phyloP scores from a whole-genome alignment of 2,113 vertebrate species.

The Vidua macroura region DNA sequence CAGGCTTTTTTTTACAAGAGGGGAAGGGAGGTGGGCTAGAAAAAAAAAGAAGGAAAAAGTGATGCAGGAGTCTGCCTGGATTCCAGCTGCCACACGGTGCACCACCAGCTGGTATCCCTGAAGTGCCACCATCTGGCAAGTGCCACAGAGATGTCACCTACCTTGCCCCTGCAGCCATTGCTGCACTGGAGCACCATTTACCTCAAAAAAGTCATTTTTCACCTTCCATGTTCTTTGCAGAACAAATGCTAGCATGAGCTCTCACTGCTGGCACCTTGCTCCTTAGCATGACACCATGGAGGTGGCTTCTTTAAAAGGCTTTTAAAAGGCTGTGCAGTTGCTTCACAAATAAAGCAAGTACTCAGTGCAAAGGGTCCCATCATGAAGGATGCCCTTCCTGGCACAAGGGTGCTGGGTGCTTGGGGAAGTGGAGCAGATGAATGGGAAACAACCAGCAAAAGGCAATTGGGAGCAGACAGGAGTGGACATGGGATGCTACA shows the following conservation, averaged over 20 bases:
- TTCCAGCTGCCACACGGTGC: neutral
- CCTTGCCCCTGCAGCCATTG: neutral
- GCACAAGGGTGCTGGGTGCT: neutral
- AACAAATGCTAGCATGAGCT: neutral
- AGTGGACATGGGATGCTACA: neutral
- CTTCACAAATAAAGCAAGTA: neutral
- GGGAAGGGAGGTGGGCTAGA: fast-evolving
- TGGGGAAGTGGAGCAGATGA: neutral
- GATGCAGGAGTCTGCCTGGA: neutral
- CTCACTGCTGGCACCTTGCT: neutral
- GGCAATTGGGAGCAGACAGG: neutral
- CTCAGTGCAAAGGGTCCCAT: neutral
- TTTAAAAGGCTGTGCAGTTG: neutral
- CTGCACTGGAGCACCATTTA: neutral
- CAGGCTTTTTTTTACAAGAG: neutral
- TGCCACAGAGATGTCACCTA: fast-evolving
- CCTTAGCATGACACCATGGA: fast-evolving
- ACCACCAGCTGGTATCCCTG: neutral
- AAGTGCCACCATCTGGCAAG: neutral
- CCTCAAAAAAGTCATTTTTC: neutral
- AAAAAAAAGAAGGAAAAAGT: neutral
- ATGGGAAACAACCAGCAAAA: neutral
- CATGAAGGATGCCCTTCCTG: neutral
- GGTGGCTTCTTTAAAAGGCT: neutral
- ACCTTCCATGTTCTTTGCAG: neutral